Base-by-base conservation (phyloP, 1,140 invertebrate species). In the Drosophila nigrodunni region DNA sequence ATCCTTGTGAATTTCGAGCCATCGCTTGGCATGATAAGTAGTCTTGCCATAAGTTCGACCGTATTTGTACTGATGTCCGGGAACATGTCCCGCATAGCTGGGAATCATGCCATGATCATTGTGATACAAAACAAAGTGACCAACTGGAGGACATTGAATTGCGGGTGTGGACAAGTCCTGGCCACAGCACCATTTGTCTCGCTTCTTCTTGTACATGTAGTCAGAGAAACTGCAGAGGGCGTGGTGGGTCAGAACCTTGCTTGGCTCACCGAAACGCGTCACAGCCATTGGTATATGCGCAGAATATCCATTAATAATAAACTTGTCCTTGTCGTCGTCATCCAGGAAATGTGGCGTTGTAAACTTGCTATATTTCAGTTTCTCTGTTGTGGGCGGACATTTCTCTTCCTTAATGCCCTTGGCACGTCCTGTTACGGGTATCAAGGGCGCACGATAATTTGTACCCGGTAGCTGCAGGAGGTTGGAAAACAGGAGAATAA, bases 11-110 rank as follows among this genome's bases (percentile, higher is more conserved):
- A 86, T 67, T 52, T 87, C 82, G 11, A 96, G 92, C 94, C 95
- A 96, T 46, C 94, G 93, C 80, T 96, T 96, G 0, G 95, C 95
- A 78, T 96, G 94, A 79, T 93, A 93, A 0, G 95, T 95, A 72
- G 95, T 95, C 65, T 94, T 94, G 37, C 95, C 95, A 82, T 94
- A 96, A 0, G 95, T 96, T 83, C 95, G 95, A 9, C 95, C 95
- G 89, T 94, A 95, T 81, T 95, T 95, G 78, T 78, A 94, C 18
- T 93, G 92, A 54, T 93, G 93, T 30, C 95, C 95, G 0, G 95
- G 95, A 30, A 96, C 94, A 74, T 96, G 95, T 0, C 95, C 95
- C 2, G 94, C 93, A 90, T 96, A 96, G 88, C 94, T 95, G 1
- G 95, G 95, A 71, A 95, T 82, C 92, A 96, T 94, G 7, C 95